Percentiles rank a stretch among this genome's conserved stretches.
phyloP scores from a whole-genome alignment of 1,140 invertebrate genomes.

The Limonius californicus region DNA sequence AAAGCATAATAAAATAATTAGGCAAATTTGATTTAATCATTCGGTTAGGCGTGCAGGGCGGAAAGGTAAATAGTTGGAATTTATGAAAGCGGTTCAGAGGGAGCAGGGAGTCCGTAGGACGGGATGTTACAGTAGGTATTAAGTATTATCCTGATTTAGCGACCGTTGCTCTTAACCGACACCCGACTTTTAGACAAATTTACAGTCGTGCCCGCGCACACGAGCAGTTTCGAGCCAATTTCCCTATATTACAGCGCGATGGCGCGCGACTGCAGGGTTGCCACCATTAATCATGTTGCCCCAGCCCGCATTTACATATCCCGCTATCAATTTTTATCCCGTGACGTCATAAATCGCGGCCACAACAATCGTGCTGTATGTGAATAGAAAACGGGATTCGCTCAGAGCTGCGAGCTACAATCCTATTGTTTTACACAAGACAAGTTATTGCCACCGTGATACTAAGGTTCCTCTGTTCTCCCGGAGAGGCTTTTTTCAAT shows the following conservation, averaged over 20 bases:
- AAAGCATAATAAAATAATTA: too few species aligned
- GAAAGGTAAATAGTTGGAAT: too few species aligned
- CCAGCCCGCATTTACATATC: constrained; percentile 36
- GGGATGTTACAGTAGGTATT: not conserved
- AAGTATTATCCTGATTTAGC: constrained; percentile 28
- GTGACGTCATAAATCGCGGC: constrained; percentile 37
- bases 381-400: constrained; percentile 20
- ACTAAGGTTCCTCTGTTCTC: not conserved
- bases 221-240: constrained; percentile 22
- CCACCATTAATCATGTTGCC: constrained; percentile 32
- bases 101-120: too few species aligned
- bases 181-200: constrained; percentile 27
- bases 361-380: constrained; percentile 30
- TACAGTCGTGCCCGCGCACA: constrained; percentile 29
- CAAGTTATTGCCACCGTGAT: constrained; percentile 3
- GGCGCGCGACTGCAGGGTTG: constrained; percentile 5
- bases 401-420: not conserved
- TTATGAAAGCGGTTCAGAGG: too few species aligned
- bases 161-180: constrained; percentile 19
- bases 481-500: constrained; percentile 1
- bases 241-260: constrained; percentile 18
- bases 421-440: constrained; percentile 17
- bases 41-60: too few species aligned
- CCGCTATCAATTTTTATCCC: constrained; percentile 39
- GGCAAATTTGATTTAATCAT: too few species aligned